phyloP scores from a whole-genome alignment of 2,888 invertebrate genomes.

The Rhimphoctona megacephalus region DNA sequence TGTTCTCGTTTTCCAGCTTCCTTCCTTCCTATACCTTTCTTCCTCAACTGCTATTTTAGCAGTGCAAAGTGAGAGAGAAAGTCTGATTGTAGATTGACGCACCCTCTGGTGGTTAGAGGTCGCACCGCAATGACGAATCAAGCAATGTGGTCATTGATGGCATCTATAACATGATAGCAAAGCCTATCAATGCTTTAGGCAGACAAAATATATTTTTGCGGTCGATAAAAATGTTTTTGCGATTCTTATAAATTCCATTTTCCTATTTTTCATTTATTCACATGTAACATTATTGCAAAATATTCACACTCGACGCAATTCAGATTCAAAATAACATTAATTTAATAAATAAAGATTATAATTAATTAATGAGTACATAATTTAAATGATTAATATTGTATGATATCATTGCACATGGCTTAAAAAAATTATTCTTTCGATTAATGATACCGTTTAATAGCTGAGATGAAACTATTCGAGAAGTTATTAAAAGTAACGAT shows the following conservation, averaged over 20 bases:
- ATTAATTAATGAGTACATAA: not conserved
- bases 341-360: not conserved
- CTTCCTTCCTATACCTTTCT: conserved; percentile 20
- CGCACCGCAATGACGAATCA: not conserved
- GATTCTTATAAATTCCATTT: not conserved
- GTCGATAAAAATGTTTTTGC: not conserved
- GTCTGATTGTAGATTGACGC: not conserved
- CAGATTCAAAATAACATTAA: not conserved
- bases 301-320: not conserved
- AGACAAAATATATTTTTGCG: not conserved
- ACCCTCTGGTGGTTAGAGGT: not conserved
- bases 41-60: conserved; percentile 6
- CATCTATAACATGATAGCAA: not conserved
- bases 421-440: not conserved
- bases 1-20: conserved; percentile 56
- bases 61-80: not conserved
- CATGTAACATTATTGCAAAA: too few relatives aligned
- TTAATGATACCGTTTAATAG: not conserved
- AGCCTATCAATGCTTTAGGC: not conserved
- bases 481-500: not conserved
- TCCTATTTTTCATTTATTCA: too few relatives aligned
- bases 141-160: conserved; percentile 19
- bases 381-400: not conserved
- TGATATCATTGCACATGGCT: not conserved
- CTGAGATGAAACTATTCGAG: not conserved